Evolutionary conservation across 2,797 vertebrate species (phyloP).

Genomic region (Lacerta viridis): DNA sequence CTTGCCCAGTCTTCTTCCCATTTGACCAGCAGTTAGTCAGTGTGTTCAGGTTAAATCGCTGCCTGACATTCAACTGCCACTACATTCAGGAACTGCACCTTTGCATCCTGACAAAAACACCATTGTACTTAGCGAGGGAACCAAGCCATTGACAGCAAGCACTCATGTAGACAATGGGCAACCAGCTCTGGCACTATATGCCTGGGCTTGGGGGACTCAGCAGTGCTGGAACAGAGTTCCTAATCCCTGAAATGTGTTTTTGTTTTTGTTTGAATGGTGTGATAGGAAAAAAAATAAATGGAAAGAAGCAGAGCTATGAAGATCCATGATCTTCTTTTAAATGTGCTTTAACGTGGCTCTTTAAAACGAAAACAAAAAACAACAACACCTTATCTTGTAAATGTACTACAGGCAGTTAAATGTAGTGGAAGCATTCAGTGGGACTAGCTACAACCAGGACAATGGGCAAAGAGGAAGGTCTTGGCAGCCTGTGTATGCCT

Average conservation of each 20-base stretch:
- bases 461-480: neutral
- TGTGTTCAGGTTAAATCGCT: neutral
- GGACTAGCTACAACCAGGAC: neutral
- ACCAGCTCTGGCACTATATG: neutral
- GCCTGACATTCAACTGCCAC: neutral
- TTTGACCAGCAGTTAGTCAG: neutral
- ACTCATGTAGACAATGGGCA: neutral
- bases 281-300: conserved; percentile 1
- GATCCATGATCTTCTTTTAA: neutral
- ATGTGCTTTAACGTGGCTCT: neutral
- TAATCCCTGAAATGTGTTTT: conserved; percentile 4
- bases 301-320: neutral
- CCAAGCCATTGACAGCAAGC: neutral
- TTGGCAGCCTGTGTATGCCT: neutral
- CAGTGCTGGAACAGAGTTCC: neutral
- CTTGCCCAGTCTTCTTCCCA: neutral
- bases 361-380: neutral
- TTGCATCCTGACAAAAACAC: neutral
- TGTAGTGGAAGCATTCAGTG: neutral
- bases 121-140: neutral
- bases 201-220: neutral
- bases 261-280: neutral
- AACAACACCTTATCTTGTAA: neutral
- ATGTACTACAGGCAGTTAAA: neutral
- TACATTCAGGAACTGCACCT: neutral